Percentiles rank a stretch among this genome's conserved stretches.
Conservation (phyloP, 2,888 invertebrate species). For the Plebejus anna region DNA sequence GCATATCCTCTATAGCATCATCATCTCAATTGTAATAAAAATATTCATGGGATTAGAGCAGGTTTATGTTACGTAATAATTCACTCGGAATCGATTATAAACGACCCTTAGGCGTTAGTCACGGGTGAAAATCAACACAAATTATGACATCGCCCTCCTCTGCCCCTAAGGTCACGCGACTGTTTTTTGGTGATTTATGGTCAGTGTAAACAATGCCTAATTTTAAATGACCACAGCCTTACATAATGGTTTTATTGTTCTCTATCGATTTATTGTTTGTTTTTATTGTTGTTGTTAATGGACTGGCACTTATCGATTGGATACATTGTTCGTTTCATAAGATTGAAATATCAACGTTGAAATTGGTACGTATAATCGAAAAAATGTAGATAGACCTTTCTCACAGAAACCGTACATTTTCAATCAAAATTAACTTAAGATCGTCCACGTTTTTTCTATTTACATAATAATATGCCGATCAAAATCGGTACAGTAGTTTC, state of each 20-base stretch:
- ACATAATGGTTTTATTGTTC: constrained; percentile 27
- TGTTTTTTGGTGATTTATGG: constrained; percentile 74
- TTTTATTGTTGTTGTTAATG: constrained; percentile 19
- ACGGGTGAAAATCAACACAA: constrained; percentile 63
- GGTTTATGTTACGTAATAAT: constrained; percentile 22
- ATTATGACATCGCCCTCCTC: constrained; percentile 72
- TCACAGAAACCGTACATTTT: no score
- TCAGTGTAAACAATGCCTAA: constrained; percentile 66
- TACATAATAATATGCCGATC: no score
- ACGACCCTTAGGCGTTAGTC: constrained; percentile 58
- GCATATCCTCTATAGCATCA: not conserved
- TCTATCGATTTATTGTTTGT: constrained; percentile 31
- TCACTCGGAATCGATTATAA: constrained; percentile 52
- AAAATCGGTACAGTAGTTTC: no score
- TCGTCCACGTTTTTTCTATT: no score
- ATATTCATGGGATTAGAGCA: not conserved
- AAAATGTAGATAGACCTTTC: not conserved
- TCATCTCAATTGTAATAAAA: not conserved
- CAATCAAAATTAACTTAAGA: no score
- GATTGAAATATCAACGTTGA: not conserved
- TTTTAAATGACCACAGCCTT: constrained; percentile 33
- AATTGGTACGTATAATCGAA: not conserved
- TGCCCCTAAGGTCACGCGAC: constrained; percentile 59
- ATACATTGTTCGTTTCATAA: constrained; percentile 2
- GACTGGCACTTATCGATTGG: constrained; percentile 4